Base-by-base conservation (phyloP, 35 echinoderm and acorn worm genomes). In the Apostichopus parvimensis region DNA sequence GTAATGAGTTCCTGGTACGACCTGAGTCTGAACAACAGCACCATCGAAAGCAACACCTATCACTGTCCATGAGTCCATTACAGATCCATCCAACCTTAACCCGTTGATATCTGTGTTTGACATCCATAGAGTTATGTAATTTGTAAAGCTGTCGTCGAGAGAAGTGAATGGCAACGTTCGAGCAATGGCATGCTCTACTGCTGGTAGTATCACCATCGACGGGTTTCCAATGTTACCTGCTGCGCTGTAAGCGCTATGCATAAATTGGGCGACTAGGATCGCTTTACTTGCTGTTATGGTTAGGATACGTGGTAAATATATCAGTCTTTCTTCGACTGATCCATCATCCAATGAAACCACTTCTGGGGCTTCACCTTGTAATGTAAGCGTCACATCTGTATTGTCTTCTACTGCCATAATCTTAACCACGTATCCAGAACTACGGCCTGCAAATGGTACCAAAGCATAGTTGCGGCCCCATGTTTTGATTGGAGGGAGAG, bases 231-330 rank as follows among this genome's bases (percentile, higher is more conserved):
- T 82, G 20, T 87, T 9, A 14, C 5, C 6, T 28, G 26, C 20
- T 11, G 61, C 10, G 2, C 8, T 17, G 25, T 66, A 20, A 25
- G 21, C 1, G 24, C 17, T 72, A 1, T 4, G 1, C 68, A 75
- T 72, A 72, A 72, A 88, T 57, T 88, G 86, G 3, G 61, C 86
- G 15, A 88, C 86, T 9, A 88, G 86, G 13, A 88, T 64, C 15
- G 86, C 66, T 23, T 88, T 52, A 54, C 1, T 72, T 52, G 86
- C 21, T 66, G 86, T 4, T 5, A 88, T 68, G 61, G 22, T 88
- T 12, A 88, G 26, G 5, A 88, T 64, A 1, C 1, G 17, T 6
- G 81, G 81, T 84, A 88, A 17, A 10, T 20, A 23, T 1, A 75
- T 15, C 4, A 12, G 22, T 8, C n/a, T 68, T 34, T 88, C 86